Base-by-base conservation (phyloP, 2,113 vertebrate genomes). In the Takifugu bimaculatus region DNA sequence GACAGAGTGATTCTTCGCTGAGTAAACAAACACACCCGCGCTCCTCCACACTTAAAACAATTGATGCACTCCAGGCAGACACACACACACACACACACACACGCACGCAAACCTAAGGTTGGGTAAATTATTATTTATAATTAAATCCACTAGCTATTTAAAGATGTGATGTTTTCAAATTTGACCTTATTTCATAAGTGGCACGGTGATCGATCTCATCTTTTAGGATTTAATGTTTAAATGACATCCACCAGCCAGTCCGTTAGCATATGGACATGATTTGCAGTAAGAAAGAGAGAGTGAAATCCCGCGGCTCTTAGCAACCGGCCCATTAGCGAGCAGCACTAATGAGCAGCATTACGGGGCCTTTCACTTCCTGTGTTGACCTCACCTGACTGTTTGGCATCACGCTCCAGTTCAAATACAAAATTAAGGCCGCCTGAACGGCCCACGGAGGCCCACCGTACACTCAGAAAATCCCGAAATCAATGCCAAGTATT, bases 341-440 rank as follows among this genome's bases (percentile, higher is more conserved):
- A 64, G 47, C 55, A 55, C 58, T 84, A 84, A 87, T 70, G 77
- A 80, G 69, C 57, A 63, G 67, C 67, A 73, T 81, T 74, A 80
- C 20, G 63, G 54, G 57, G 54, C 44, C 60, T 72, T 62, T 69
- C 63, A 51, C 65, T 70, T 78, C 68, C 74, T 48, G 48, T 58
- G 63, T 39, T 76, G 74, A 73, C 69, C 77, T 80, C 61, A 49
- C 39, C n/a, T 57, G 7, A 48, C 55, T 57, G 60, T 32, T 75
- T 27, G 29, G 50, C 64, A 42, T 62, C 60, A 29, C 12, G 29
- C 68, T 64, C 54, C 45, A 57, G 42, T 63, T 54, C 53, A 74
- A 72, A 65, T 14, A 51, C 29, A 27, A 70, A 76, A 78, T 75
- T 27, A 70, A 79, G 63, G 65, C 70, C 26, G 35, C 52, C 5